Evolutionary conservation across 92 coral and sea anemone species (phyloP), one percentile per base, ranked within the genome.

Genomic region (Epizoanthus stellaris): DNA sequence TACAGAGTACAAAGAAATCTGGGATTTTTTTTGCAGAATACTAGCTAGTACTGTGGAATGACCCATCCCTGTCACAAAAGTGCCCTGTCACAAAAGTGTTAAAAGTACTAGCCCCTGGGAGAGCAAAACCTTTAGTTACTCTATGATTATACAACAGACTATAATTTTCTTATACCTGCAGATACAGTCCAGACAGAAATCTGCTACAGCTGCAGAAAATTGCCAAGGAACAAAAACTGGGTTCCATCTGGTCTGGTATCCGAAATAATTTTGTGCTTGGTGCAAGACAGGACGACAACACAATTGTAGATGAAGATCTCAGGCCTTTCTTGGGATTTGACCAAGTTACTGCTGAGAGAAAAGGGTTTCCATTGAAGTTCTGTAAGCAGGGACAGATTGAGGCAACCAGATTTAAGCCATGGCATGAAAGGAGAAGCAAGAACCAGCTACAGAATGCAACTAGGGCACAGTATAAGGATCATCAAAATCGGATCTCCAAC

Each of bases 221-320:
- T 25, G 85, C 89, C 15, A 76, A 86, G 66, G 63, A 57, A 10
- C 64, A 77, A 11, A 4, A 63, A 16, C 52, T 86, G 38, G 89
- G 89, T 3, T 86, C 81, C 57, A 86, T 82, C 66, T 82, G 87
- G 87, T 82, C 80, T 1, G 87, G 87, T 5, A 59, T 82, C 14
- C 15, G 58, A 9, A 82, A 84, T 64, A 42, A 62, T 19, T 76
- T 86, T 12, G 62, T 86, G 14, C 82, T 86, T 53, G 85, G 89
- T 38, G 65, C 85, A 16, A 86, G 56, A 52, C 89, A 86, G 40
- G 36, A 64, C 3, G 76, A 75, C 80, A 75, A 25, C 72, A 42
- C n/a, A 6, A 42, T 30, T 8, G 34, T 59, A 40, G 83, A 85
- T 85, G 61, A 11, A 66, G 14, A 67, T 71, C 70, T 75, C 0